phyloP scores from a whole-genome alignment of 2,888 invertebrate genomes.

The Lepidocyrtinus sp. region DNA sequence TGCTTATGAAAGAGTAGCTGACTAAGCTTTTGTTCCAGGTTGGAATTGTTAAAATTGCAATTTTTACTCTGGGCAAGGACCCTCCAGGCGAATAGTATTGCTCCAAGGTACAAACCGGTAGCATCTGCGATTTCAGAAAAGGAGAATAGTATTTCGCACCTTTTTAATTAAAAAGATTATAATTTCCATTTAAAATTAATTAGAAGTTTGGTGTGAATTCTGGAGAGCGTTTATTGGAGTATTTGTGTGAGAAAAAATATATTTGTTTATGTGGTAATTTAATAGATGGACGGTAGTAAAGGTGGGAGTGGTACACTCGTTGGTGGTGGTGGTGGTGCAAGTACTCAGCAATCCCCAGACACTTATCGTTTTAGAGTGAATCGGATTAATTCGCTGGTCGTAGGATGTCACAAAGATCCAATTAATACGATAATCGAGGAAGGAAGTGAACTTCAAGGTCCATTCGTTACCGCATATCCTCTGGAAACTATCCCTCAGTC shows the following conservation, averaged over 20 bases:
- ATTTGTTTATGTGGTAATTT: no score
- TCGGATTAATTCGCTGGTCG: constrained; percentile 66
- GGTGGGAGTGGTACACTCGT: constrained; percentile 12
- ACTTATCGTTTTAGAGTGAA: constrained; percentile 66
- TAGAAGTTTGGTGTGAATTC: no score
- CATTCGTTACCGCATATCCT: constrained; percentile 50
- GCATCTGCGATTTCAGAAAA: not conserved
- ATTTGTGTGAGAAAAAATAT: no score
- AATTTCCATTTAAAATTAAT: no score
- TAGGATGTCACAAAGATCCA: constrained; percentile 58
- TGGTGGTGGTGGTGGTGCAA: not conserved
- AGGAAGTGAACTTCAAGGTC: not conserved
- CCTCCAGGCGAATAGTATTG: constrained; percentile 3
- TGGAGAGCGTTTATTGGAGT: no score
- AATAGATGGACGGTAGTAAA: constrained; percentile 24
- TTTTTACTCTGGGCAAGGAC: constrained; percentile 4
- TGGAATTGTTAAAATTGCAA: no score
- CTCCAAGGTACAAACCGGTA: constrained; percentile 26
- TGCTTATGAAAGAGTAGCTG: no score
- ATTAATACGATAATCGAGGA: constrained; percentile 5
- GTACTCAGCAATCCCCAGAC: constrained; percentile 27
- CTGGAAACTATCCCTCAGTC: constrained; percentile 28
- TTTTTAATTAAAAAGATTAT: no score
- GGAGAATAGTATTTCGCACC: no score
- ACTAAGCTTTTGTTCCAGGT: no score